Percentiles rank a stretch among this genome's conserved stretches.
Evolutionary conservation across 2,113 vertebrate species (phyloP).

Genomic region (Tricholaema leucomelas): DNA sequence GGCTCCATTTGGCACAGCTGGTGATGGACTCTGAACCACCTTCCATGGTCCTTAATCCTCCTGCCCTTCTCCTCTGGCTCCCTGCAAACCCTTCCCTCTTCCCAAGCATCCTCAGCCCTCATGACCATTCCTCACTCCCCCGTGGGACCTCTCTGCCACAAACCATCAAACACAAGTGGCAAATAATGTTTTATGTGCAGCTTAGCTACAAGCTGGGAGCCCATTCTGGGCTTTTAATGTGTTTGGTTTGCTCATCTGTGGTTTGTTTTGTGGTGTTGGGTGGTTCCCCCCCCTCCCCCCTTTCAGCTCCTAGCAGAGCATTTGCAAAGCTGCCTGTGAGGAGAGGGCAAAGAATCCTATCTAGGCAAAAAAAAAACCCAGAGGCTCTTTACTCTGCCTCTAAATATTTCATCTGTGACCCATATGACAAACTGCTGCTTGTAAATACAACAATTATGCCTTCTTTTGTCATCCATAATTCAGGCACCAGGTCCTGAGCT

Average conservation of each 20-base stretch:
- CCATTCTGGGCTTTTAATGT: neutral
- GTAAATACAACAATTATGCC: conserved; percentile 16
- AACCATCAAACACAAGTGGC: neutral
- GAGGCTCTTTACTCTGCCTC: neutral
- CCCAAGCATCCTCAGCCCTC: neutral
- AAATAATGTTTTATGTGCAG: neutral
- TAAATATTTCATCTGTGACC: conserved; percentile 23
- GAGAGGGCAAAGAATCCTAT: neutral
- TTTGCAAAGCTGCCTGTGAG: neutral
- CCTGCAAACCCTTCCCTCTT: neutral
- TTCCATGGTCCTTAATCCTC: fast-evolving
- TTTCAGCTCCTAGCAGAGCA: neutral
- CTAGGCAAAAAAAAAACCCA: neutral
- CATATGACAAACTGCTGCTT: conserved; percentile 22
- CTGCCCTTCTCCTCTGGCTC: neutral
- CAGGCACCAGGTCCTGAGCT: neutral
- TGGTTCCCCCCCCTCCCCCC: too few relatives aligned
- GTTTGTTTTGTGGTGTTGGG: too few relatives aligned
- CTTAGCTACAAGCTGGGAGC: neutral
- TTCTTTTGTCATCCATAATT: conserved; percentile 34
- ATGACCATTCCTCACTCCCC: neutral
- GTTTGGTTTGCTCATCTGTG: neutral
- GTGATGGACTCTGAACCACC: neutral
- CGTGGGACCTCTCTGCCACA: neutral
- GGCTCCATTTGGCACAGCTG: neutral